A percentile compares a stretch with the other conserved stretches of the same genome.
phyloP scores from a whole-genome alignment of 1,140 invertebrate species.

The Pseudomyrmex cubaensis region DNA sequence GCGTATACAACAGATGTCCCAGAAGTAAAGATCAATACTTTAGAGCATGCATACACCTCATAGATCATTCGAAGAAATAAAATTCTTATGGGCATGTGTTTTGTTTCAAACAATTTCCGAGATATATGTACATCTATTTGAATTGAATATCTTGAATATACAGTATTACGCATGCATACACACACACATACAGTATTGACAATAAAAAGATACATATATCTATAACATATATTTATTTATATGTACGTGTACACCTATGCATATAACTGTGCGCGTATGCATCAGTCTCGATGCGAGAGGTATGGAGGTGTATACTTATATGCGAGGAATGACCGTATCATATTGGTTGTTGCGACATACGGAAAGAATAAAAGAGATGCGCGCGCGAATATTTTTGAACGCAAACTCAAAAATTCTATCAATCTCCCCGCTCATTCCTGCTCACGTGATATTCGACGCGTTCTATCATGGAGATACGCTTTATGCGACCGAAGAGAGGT shows the following conservation, averaged over 20 bases:
- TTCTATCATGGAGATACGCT: slow-evolving; percentile 78
- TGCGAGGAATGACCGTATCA: neutral
- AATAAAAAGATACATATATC: no score
- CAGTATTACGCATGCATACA: no score
- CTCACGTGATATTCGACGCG: slow-evolving; percentile 72
- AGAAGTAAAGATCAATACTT: no score
- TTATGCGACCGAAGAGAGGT: slow-evolving; percentile 66
- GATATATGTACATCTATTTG: no score
- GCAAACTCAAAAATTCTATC: slow-evolving; percentile 61
- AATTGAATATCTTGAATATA: no score
- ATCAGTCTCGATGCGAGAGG: neutral
- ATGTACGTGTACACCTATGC: neutral
- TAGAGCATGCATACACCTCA: no score
- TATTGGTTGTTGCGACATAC: slow-evolving; percentile 10
- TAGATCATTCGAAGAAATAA: no score
- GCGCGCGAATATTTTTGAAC: slow-evolving; percentile 30
- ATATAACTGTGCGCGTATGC: neutral
- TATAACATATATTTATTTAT: slow-evolving; percentile 6
- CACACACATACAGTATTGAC: no score
- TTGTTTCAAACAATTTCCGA: no score
- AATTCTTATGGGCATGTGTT: no score
- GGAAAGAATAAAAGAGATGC: neutral
- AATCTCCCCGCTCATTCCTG: slow-evolving; percentile 55
- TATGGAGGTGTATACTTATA: neutral
- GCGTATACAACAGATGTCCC: neutral